Percentiles rank a stretch among this genome's conserved stretches.
phyloP scores from a whole-genome alignment of 2,888 invertebrate genomes.

The Noctua fimbriata region DNA sequence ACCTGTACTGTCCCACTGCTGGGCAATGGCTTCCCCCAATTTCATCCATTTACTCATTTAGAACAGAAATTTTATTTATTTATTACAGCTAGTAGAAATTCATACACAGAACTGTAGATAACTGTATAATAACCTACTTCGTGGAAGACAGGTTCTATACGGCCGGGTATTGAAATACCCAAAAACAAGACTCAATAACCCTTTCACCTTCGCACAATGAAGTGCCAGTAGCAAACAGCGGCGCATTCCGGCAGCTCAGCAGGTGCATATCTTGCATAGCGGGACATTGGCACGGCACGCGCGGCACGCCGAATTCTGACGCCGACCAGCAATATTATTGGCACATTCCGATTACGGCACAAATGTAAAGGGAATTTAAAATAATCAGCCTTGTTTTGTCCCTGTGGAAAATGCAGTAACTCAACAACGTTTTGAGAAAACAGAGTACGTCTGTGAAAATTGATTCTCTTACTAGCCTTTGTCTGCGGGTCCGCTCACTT shows the following conservation, averaged over 20 bases:
- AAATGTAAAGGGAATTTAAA: constrained; percentile 40
- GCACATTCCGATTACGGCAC: constrained; percentile 57
- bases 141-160: not conserved
- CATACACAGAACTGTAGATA: not conserved
- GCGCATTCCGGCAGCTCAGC: constrained; percentile 38
- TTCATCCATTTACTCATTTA: too few relatives aligned
- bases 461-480: not conserved
- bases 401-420: not conserved
- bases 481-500: not conserved
- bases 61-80: not conserved
- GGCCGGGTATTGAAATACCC: too few relatives aligned
- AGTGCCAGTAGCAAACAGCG: constrained; percentile 30
- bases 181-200: not conserved
- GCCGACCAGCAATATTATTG: constrained; percentile 64
- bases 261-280: constrained; percentile 80
- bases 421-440: not conserved
- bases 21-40: too few relatives aligned
- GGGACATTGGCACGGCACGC: constrained; percentile 72
- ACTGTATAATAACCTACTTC: not conserved
- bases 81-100: not conserved
- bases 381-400: constrained; percentile 7
- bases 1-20: too few relatives aligned
- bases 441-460: too few relatives aligned
- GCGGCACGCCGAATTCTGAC: constrained; percentile 69
- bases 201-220: constrained; percentile 36